phyloP scores from a whole-genome alignment of 1,140 invertebrate species.

The Temnothorax curvispinosus region DNA sequence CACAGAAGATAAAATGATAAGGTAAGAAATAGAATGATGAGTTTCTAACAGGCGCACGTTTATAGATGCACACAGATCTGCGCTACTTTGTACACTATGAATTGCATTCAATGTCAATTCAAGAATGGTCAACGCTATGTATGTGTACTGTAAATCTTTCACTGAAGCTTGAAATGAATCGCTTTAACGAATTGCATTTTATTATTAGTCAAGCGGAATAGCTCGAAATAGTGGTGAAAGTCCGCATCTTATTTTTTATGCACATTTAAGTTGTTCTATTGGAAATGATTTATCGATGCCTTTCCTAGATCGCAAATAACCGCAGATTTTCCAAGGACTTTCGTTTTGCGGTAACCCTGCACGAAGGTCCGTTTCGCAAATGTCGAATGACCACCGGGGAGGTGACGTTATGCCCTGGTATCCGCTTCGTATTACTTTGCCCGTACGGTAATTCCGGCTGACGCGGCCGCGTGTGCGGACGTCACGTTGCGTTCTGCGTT shows the following conservation, averaged over 20 bases:
- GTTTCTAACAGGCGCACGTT: not conserved
- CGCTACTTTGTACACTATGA: not conserved
- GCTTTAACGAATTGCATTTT: not conserved
- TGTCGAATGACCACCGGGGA: constrained; percentile 41
- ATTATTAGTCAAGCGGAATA: not conserved
- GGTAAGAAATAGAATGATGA: not conserved
- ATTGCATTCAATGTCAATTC: not conserved
- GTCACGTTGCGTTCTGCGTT: constrained; percentile 52
- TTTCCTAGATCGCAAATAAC: not conserved
- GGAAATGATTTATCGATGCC: not conserved
- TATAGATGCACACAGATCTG: not conserved
- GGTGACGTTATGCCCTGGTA: constrained; percentile 40
- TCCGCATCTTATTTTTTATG: not conserved
- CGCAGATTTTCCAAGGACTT: not conserved
- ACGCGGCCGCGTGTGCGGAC: constrained; percentile 24
- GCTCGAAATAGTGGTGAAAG: not conserved
- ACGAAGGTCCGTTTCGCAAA: constrained; percentile 53
- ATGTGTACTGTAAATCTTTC: not conserved
- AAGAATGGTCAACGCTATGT: not conserved
- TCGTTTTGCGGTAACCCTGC: not conserved
- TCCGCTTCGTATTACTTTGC: constrained; percentile 64
- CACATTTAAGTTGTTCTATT: not conserved
- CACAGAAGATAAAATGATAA: not conserved
- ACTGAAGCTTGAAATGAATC: not conserved
- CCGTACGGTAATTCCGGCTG: constrained; percentile 68